Conservation (phyloP, 2,888 invertebrate genomes). For the Cybosia mesomella region DNA sequence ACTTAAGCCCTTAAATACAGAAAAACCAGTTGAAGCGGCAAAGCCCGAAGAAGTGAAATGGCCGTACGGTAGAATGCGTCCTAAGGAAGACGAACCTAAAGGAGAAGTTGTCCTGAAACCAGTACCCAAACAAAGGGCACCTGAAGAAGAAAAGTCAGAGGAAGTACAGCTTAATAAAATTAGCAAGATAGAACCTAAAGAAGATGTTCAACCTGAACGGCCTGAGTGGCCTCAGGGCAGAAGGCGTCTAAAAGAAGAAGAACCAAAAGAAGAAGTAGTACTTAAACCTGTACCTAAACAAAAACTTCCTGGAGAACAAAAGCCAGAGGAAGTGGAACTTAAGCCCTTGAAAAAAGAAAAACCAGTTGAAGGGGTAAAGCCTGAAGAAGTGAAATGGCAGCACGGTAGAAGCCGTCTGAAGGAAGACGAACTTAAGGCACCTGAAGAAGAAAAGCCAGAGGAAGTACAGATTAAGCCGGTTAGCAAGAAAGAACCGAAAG, state of each 20-base stretch:
- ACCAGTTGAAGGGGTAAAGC: constrained; percentile 44
- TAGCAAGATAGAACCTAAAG: constrained; percentile 42
- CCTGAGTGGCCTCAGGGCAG: constrained; percentile 51
- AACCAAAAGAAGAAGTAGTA: constrained; percentile 65
- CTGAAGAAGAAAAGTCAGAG: constrained; percentile 69
- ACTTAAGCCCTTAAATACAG: constrained; percentile 70
- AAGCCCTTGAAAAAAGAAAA: constrained; percentile 54
- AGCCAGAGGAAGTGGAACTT: constrained; percentile 68
- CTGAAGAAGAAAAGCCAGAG: constrained; percentile 56
- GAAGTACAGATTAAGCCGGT: constrained; percentile 65
- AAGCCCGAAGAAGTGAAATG: constrained; percentile 68
- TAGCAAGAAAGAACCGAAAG: constrained; percentile 50
- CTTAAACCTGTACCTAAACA: constrained; percentile 68
- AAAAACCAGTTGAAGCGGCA: constrained; percentile 52
- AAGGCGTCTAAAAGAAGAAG: constrained; percentile 61
- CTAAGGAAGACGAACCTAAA: constrained; percentile 53
- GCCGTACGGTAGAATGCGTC: constrained; percentile 42
- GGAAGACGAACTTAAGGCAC: constrained; percentile 60
- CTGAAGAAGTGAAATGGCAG: constrained; percentile 54
- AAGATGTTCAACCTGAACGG: constrained; percentile 72
- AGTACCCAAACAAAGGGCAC: constrained; percentile 58
- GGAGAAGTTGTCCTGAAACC: constrained; percentile 72
- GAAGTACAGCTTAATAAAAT: constrained; percentile 26
- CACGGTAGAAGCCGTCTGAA: constrained; percentile 57
- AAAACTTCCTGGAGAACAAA: constrained; percentile 67